phyloP scores from a whole-genome alignment of 2,888 invertebrate genomes.

The Netelia fuscicornis region DNA sequence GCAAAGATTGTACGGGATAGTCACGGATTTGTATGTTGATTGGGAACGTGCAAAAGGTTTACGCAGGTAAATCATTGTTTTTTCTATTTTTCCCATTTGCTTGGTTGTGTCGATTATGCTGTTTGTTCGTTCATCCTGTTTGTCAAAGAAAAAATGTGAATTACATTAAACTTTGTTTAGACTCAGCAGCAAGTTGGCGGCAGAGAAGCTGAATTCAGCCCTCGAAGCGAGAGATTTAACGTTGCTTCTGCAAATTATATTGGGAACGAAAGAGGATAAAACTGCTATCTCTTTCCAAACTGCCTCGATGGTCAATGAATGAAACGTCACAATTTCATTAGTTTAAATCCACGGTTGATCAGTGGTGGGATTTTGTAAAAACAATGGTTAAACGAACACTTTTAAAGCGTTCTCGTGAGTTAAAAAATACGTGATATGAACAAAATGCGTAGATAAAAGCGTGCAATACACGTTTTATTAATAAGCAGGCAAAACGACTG shows the following conservation, averaged over 20 bases:
- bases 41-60: slow-evolving; percentile 82
- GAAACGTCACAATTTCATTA: neutral
- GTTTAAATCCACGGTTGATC: neutral
- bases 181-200: slow-evolving; percentile 78
- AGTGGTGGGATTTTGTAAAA: neutral
- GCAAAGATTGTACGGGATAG: slow-evolving; percentile 77
- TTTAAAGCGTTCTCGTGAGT: neutral
- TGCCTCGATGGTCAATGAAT: slow-evolving; percentile 50
- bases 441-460: neutral
- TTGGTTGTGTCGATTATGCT: neutral
- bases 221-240: slow-evolving; percentile 78
- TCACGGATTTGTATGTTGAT: slow-evolving; percentile 82
- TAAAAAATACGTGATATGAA: neutral
- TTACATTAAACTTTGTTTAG: slow-evolving; percentile 67
- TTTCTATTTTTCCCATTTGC: neutral
- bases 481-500: slow-evolving; percentile 50
- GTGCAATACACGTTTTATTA: slow-evolving; percentile 27
- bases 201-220: slow-evolving; percentile 76
- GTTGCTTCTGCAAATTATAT: slow-evolving; percentile 77
- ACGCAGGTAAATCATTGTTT: slow-evolving; percentile 75
- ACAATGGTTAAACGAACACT: neutral
- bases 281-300: slow-evolving; percentile 50
- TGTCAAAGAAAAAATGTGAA: slow-evolving; percentile 1
- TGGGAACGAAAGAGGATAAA: slow-evolving; percentile 71
- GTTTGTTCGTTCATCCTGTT: neutral